Conservation (phyloP, 1,140 invertebrate species). For the Pinna nobilis region DNA sequence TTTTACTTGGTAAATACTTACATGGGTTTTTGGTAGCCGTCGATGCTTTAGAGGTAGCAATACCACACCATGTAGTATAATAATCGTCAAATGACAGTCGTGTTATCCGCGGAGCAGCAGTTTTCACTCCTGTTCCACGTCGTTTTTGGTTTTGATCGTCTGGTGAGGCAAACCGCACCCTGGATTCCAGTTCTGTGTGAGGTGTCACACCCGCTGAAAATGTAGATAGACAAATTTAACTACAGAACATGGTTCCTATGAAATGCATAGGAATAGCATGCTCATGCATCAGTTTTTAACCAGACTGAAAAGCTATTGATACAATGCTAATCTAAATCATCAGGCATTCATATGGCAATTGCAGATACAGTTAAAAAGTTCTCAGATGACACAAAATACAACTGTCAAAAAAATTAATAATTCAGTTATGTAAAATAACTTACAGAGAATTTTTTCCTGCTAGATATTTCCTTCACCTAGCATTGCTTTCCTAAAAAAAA, state of each 20-base stretch:
- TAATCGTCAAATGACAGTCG: slow-evolving; percentile 73
- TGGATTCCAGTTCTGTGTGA: slow-evolving; percentile 50
- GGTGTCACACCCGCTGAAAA: slow-evolving; percentile 45
- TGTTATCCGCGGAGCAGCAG: slow-evolving; percentile 19
- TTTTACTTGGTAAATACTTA: slow-evolving; percentile 54
- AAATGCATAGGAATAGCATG: no score
- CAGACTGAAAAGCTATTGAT: no score
- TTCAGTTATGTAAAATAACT: no score
- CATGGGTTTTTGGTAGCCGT: slow-evolving; percentile 56
- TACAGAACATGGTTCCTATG: no score
- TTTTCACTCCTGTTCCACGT: not conserved
- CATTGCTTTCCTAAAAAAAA: no score
- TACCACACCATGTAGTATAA: slow-evolving; percentile 67
- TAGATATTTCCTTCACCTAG: no score
- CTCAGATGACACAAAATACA: no score
- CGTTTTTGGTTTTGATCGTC: slow-evolving; percentile 36
- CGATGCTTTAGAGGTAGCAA: slow-evolving; percentile 69
- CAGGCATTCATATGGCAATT: not conserved
- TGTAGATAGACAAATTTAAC: not conserved
- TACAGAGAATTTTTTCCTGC: no score
- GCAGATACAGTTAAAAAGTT: no score
- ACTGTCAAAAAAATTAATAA: no score
- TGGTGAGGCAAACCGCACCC: slow-evolving; percentile 52
- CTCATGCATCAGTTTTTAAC: no score
- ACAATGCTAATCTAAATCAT: not conserved